Percentiles rank a stretch among this genome's conserved stretches.
Conservation (phyloP, 2,113 vertebrate species). For the Epinephelus cyanopodus region DNA sequence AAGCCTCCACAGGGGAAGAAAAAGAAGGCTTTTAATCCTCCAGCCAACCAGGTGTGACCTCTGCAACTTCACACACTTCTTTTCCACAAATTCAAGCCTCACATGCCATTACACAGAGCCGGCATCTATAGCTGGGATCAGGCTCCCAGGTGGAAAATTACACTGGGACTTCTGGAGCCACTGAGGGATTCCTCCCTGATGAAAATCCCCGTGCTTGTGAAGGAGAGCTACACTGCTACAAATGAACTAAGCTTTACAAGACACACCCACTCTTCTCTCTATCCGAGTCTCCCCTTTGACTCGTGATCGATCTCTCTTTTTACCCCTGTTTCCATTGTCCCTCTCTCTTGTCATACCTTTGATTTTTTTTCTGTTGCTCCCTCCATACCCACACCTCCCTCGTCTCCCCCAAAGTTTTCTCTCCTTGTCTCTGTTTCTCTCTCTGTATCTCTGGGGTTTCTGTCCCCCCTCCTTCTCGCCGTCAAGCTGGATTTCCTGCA, state of each 20-base stretch:
- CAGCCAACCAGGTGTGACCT: slow-evolving; percentile 24
- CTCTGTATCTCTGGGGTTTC: slow-evolving; percentile 29
- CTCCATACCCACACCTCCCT: background rate
- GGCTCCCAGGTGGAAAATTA: slow-evolving; percentile 39
- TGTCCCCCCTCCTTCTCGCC: slow-evolving; percentile 15
- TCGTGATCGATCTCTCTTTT: slow-evolving; percentile 11
- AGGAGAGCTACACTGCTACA: background rate
- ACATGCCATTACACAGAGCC: slow-evolving; percentile 6
- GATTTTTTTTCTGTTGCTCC: background rate
- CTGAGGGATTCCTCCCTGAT: slow-evolving; percentile 23
- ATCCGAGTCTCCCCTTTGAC: background rate
- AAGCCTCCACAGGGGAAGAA: background rate
- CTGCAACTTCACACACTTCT: slow-evolving; percentile 2
- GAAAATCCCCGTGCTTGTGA: slow-evolving; percentile 30
- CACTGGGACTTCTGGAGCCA: slow-evolving; percentile 12
- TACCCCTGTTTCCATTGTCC: background rate
- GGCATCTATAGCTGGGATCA: slow-evolving; percentile 24
- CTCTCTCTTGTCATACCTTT: background rate
- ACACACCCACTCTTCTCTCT: background rate
- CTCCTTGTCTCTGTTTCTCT: slow-evolving; percentile 7
- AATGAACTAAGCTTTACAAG: slow-evolving; percentile 21
- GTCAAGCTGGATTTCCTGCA: slow-evolving; percentile 84
- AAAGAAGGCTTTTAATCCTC: slow-evolving; percentile 8
- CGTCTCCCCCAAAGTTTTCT: background rate
- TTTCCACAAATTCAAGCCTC: slow-evolving; percentile 18